phyloP scores from a whole-genome alignment of 1,140 invertebrate genomes.

The Ips typographus region DNA sequence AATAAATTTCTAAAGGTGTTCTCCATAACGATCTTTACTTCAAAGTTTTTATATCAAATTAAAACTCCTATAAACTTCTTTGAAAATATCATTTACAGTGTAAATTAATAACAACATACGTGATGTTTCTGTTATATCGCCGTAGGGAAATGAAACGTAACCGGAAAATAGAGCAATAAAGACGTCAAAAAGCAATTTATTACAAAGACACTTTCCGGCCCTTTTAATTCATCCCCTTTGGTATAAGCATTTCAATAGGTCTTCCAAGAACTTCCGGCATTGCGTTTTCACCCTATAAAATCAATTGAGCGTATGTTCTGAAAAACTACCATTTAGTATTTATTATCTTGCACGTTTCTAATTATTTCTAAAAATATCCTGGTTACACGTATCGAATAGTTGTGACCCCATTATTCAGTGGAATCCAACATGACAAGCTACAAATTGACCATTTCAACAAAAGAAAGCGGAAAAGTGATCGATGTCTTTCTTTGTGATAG shows the following conservation, averaged over 20 bases:
- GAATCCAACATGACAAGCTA: not conserved
- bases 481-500: constrained; percentile 31
- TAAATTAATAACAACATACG: too few species aligned
- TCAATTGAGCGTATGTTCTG: constrained; percentile 5
- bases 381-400: too few species aligned
- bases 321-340: not conserved
- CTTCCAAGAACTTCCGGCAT: constrained; percentile 9
- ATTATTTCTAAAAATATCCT: too few species aligned
- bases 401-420: too few species aligned
- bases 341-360: too few species aligned
- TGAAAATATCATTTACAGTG: too few species aligned
- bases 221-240: constrained; percentile 9
- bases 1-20: too few species aligned
- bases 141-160: not conserved
- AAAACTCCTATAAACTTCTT: too few species aligned
- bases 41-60: too few species aligned
- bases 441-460: constrained; percentile 10
- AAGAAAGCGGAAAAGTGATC: constrained; percentile 26
- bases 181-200: constrained; percentile 17
- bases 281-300: constrained; percentile 11
- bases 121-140: too few species aligned
- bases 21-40: too few species aligned
- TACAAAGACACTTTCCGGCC: constrained; percentile 11
- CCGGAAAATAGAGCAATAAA: constrained; percentile 14
- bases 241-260: constrained; percentile 7